Percentiles rank a stretch among this genome's conserved stretches.
phyloP scores from a whole-genome alignment of 2,888 invertebrate species.

The Drosophila anomelani region DNA sequence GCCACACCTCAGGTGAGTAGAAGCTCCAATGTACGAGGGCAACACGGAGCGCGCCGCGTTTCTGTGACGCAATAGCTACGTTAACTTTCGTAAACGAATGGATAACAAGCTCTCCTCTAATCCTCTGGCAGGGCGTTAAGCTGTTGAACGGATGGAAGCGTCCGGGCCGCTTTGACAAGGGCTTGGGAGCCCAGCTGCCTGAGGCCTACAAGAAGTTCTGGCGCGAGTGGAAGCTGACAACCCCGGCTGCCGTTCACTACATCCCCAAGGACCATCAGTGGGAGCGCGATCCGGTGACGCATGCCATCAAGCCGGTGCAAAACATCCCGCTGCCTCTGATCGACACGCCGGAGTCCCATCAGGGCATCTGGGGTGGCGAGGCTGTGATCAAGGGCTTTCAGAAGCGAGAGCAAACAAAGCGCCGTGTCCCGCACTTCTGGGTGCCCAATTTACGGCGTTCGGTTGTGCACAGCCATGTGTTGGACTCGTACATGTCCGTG shows the following conservation, averaged over 20 bases:
- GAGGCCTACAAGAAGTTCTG: conserved; percentile 94
- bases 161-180: conserved; percentile 87
- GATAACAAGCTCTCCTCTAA: conserved; percentile 17
- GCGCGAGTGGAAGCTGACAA: conserved; percentile 91
- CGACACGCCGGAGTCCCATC: conserved; percentile 91
- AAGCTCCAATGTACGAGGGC: background rate
- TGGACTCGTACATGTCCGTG: conserved; percentile 93
- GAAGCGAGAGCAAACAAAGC: conserved; percentile 86
- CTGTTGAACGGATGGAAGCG: conserved; percentile 85
- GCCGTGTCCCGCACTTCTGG: conserved; percentile 94
- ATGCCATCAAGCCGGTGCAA: conserved; percentile 90
- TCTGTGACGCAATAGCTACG: conserved; percentile 81
- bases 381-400: conserved; percentile 95
- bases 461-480: conserved; percentile 95
- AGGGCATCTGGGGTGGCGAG: conserved; percentile 99
- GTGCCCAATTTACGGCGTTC: conserved; percentile 91
- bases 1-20: conserved; percentile 82
- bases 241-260: conserved; percentile 88
- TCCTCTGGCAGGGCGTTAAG: conserved; percentile 75
- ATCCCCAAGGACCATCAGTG: conserved; percentile 90
- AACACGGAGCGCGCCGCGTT: conserved; percentile 13
- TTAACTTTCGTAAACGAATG: conserved; percentile 25
- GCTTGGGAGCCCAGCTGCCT: conserved; percentile 89
- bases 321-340: conserved; percentile 91
- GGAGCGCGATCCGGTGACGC: conserved; percentile 90